Conservation (phyloP, 2,888 invertebrate genomes). For the Oscheius onirici region DNA sequence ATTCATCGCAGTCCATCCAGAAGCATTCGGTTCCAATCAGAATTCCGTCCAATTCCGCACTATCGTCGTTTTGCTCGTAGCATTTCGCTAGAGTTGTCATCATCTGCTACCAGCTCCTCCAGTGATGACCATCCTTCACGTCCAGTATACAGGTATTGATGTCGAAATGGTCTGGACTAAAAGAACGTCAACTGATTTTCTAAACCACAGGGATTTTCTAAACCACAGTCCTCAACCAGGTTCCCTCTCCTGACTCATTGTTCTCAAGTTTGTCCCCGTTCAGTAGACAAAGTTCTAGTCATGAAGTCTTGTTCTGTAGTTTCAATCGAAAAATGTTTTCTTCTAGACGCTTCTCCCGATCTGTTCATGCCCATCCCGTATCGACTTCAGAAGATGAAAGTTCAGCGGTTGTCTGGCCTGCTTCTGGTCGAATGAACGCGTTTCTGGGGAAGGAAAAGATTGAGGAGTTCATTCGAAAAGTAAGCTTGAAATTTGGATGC, state of each 20-base stretch:
- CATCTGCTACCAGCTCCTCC: constrained; percentile 1
- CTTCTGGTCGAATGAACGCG: constrained; percentile 24
- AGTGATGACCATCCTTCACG: not conserved
- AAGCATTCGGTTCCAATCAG: not conserved
- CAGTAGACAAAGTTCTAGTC: too few relatives aligned
- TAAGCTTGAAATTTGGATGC: not conserved
- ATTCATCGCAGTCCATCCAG: not conserved
- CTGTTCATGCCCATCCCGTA: not conserved
- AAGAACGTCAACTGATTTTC: too few relatives aligned
- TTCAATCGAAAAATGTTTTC: not conserved
- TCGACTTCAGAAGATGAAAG: not conserved
- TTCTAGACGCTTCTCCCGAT: constrained; percentile 1
- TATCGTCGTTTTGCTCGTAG: constrained; percentile 28
- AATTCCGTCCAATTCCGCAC: not conserved
- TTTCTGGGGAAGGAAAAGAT: constrained; percentile 21
- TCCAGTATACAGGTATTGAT: constrained; percentile 13
- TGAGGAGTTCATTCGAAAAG: constrained; percentile 29
- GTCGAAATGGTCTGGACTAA: too few relatives aligned
- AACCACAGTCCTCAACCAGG: too few relatives aligned
- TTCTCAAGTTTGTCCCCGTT: too few relatives aligned
- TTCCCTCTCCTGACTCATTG: too few relatives aligned
- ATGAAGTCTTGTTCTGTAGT: too few relatives aligned
- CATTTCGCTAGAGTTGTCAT: not conserved
- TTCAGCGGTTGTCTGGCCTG: constrained; percentile 15
- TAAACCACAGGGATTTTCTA: too few relatives aligned